phyloP scores from a whole-genome alignment of 2,113 vertebrate genomes.

The Glaucidium brasilianum region DNA sequence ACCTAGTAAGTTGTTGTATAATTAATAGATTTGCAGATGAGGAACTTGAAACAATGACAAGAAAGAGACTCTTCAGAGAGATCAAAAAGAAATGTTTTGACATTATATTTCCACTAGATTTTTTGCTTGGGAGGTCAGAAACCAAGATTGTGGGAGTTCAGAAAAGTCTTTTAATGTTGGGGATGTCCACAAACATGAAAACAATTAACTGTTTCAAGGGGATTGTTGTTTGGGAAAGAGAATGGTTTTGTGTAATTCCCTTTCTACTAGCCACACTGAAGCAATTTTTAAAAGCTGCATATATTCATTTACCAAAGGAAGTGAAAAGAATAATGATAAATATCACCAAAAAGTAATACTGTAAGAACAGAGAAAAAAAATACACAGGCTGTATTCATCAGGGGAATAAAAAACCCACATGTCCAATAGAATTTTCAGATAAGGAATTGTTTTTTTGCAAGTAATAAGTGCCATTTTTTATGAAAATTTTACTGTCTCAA shows the following conservation, averaged over 20 bases:
- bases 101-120: not conserved
- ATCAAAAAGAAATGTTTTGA: constrained; percentile 15
- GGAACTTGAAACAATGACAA: not conserved
- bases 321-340: not conserved
- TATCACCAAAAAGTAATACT: not conserved
- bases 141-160: not conserved
- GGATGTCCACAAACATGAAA: constrained; percentile 1
- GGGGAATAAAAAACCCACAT: not conserved
- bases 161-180: not conserved
- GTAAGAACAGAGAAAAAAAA: not conserved
- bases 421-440: not conserved
- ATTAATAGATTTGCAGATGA: not conserved
- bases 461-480: not conserved
- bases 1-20: not conserved
- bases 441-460: not conserved
- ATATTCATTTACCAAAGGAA: not conserved
- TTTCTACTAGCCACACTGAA: not conserved
- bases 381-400: not conserved
- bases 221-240: not conserved
- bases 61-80: not conserved
- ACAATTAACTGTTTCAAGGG: not conserved
- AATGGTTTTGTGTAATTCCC: not conserved
- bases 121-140: constrained; percentile 36
- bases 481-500: not conserved
- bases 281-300: not conserved